Evolutionary conservation across 64 coral and sea anemone species (phyloP).

Genomic region (Stylophora pistillata): DNA sequence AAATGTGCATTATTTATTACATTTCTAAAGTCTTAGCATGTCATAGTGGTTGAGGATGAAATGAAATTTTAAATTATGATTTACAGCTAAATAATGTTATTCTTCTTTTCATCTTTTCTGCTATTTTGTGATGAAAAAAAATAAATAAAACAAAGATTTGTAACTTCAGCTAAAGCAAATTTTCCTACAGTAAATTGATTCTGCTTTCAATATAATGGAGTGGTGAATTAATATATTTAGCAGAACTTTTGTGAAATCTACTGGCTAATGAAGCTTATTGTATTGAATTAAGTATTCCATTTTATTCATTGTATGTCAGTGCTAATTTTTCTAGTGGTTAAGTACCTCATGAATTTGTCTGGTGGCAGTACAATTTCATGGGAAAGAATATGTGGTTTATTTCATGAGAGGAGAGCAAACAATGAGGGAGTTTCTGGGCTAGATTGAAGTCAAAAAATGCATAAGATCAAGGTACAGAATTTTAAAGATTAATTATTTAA

Average conservation of each 20-base stretch:
- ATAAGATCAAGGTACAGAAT: constrained; percentile 31
- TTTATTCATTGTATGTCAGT: constrained; percentile 3
- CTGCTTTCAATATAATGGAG: background rate
- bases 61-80: constrained; percentile 21
- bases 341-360: background rate
- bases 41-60: background rate
- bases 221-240: background rate
- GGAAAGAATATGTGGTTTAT: background rate
- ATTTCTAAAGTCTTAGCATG: background rate
- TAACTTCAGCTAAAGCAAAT: constrained; percentile 26
- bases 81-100: constrained; percentile 18
- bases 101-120: background rate
- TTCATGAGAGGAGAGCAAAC: background rate
- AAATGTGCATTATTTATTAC: constrained; percentile 37
- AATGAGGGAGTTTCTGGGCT: background rate
- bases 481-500: background rate
- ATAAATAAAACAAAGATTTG: background rate
- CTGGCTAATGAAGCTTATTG: background rate
- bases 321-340: constrained; percentile 16
- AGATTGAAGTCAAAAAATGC: constrained; percentile 1
- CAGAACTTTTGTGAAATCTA: constrained; percentile 20
- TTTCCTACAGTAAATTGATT: background rate
- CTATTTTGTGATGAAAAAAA: constrained; percentile 3
- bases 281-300: constrained; percentile 1
- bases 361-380: background rate